Evolutionary conservation across 2,888 invertebrate genomes (phyloP).

Genomic region (Epistrophe grossulariae): DNA sequence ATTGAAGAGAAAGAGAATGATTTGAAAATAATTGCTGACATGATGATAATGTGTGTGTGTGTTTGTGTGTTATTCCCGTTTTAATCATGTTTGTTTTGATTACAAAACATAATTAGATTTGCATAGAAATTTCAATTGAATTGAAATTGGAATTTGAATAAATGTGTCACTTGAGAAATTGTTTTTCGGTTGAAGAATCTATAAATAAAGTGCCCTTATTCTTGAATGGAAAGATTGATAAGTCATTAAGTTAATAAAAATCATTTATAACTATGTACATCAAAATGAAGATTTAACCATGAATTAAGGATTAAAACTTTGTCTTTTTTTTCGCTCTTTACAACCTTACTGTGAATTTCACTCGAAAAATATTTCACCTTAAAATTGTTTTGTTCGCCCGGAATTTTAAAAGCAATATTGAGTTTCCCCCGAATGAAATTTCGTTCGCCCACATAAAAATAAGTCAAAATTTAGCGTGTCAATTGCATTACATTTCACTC

Average conservation of each 20-base stretch:
- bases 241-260: background rate
- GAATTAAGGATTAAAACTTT: too few relatives aligned
- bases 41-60: background rate
- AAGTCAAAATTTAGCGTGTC: too few relatives aligned
- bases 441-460: too few relatives aligned
- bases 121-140: background rate
- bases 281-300: too few relatives aligned
- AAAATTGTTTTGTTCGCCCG: too few relatives aligned
- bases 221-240: background rate
- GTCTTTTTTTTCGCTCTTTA: too few relatives aligned
- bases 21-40: slow-evolving; percentile 49
- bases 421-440: too few relatives aligned
- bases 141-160: slow-evolving; percentile 16
- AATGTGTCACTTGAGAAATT: background rate
- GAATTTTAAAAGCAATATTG: too few relatives aligned
- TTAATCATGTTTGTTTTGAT: slow-evolving; percentile 49
- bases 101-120: slow-evolving; percentile 14
- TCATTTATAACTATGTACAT: too few relatives aligned
- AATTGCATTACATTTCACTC: too few relatives aligned
- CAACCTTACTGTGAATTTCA: too few relatives aligned
- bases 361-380: too few relatives aligned
- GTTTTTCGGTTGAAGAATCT: background rate
- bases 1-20: slow-evolving; percentile 36
- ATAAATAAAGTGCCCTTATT: background rate
- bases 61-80: slow-evolving; percentile 31